phyloP scores from a whole-genome alignment of 2,888 invertebrate genomes.

The Aphrophora alni region DNA sequence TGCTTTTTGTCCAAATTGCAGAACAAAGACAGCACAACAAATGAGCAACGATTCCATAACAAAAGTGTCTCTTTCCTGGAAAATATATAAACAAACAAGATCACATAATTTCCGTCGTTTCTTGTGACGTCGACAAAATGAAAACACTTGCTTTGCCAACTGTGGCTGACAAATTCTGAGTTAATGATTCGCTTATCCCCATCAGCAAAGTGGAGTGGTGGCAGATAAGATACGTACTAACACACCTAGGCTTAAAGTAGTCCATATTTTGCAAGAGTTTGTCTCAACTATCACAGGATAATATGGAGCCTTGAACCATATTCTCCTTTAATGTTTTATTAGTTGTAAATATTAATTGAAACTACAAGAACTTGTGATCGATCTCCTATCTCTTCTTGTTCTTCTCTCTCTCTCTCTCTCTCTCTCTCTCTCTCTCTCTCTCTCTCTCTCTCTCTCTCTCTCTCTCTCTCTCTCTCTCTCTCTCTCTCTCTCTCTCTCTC shows the following conservation, averaged over 20 bases:
- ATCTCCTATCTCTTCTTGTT: too few species aligned
- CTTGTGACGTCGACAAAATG: neutral
- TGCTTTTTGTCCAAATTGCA: neutral
- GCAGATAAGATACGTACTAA: neutral
- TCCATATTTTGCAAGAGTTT: neutral
- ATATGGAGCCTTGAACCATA: too few species aligned
- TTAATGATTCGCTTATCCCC: neutral
- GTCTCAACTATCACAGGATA: neutral
- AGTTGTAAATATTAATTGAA: too few species aligned
- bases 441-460: neutral
- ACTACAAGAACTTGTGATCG: too few species aligned
- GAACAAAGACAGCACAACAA: neutral
- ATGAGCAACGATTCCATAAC: neutral
- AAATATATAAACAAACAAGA: neutral
- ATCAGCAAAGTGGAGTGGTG: neutral
- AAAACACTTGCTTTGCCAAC: neutral
- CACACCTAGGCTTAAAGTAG: neutral
- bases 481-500: neutral
- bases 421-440: neutral
- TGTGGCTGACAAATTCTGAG: neutral
- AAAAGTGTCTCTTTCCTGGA: neutral
- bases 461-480: too few species aligned
- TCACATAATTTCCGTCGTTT: constrained; percentile 3
- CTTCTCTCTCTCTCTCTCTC: neutral
- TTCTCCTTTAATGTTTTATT: too few species aligned